phyloP scores from a whole-genome alignment of 2,113 vertebrate genomes.

The Neopipo cinnamomea region DNA sequence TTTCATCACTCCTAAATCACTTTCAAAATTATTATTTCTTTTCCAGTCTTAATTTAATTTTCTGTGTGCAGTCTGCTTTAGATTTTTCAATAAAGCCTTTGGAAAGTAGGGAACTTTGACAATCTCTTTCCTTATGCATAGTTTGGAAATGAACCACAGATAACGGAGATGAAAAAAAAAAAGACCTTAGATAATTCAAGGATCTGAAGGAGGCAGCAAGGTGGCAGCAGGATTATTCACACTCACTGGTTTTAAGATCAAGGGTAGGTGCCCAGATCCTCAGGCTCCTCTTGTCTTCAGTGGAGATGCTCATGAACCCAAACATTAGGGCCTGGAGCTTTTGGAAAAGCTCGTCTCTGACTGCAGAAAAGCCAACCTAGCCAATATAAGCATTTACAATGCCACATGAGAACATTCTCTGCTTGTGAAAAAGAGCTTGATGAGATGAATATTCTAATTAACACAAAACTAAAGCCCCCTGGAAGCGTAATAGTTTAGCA shows the following conservation, averaged over 20 bases:
- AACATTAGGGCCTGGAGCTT: not conserved
- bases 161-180: not conserved
- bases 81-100: not conserved
- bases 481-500: not conserved
- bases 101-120: not conserved
- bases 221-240: not conserved
- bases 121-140: not conserved
- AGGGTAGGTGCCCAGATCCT: not conserved
- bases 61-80: not conserved
- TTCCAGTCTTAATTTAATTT: not conserved
- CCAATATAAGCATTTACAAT: not conserved
- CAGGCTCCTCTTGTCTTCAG: not conserved
- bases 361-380: fast-evolving
- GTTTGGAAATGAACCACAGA: not conserved
- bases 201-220: not conserved
- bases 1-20: not conserved
- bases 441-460: not conserved
- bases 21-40: not conserved
- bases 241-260: not conserved
- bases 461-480: not conserved
- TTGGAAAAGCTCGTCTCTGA: not conserved
- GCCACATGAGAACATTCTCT: not conserved
- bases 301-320: not conserved
- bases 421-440: not conserved
- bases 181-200: not conserved